Percentiles rank a stretch among this genome's conserved stretches.
phyloP scores from a whole-genome alignment of 53 echinoderm and acorn worm genomes.

The Crossaster papposus region DNA sequence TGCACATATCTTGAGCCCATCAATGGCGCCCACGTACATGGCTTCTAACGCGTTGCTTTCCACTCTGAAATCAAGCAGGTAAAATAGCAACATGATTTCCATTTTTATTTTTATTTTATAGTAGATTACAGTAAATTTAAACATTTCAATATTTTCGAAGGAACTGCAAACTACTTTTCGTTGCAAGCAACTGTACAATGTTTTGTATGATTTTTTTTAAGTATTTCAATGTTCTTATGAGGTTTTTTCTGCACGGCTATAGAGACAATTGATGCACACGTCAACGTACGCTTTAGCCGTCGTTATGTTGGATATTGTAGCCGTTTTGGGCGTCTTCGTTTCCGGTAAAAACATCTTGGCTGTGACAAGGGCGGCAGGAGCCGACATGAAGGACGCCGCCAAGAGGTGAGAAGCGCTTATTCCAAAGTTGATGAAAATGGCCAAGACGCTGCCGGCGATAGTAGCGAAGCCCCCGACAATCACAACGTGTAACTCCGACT shows the following conservation, averaged over 20 bases:
- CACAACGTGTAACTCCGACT: slow-evolving; percentile 84
- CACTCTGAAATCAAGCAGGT: slow-evolving; percentile 40
- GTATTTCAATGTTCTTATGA: too few species aligned
- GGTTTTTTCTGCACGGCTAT: too few species aligned
- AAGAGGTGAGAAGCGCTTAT: slow-evolving; percentile 93
- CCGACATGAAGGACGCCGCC: slow-evolving; percentile 98
- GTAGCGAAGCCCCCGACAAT: slow-evolving; percentile 91
- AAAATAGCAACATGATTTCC: too few species aligned
- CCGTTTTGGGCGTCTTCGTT: slow-evolving; percentile 81
- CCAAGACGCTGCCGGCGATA: slow-evolving; percentile 96
- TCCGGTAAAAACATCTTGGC: slow-evolving; percentile 95
- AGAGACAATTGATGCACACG: background rate
- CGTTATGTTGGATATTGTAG: slow-evolving; percentile 27
- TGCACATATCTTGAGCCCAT: slow-evolving; percentile 94
- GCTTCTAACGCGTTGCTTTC: slow-evolving; percentile 88
- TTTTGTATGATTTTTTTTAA: background rate
- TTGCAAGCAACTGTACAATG: background rate
- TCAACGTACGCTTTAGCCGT: slow-evolving; percentile 56
- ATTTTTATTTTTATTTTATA: too few species aligned
- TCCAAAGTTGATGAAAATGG: slow-evolving; percentile 88
- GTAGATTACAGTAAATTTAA: too few species aligned
- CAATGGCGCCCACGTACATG: slow-evolving; percentile 79
- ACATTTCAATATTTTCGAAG: background rate
- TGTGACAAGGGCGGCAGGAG: slow-evolving; percentile 90
- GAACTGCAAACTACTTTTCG: background rate